A percentile compares a stretch with the other conserved stretches of the same genome.
These are phyloP conservation scores for Microcebus tavaratra DNA, from an alignment of 2,113 vertebrate species.

Conservation along the genomic window DNA sequence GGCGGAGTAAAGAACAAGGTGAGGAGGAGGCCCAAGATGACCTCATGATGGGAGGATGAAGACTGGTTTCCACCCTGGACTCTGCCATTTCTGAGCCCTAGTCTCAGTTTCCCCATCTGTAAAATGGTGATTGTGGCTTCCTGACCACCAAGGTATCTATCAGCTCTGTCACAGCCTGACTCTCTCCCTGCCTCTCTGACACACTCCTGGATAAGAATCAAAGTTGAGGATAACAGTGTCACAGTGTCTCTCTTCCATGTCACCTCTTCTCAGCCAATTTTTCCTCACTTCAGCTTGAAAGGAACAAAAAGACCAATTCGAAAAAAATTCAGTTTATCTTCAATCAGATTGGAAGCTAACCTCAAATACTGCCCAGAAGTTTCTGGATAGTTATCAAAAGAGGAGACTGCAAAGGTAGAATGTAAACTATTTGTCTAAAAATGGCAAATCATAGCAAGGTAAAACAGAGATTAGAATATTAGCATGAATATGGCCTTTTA, in stretches of 20 bases:
- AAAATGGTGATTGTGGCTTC: neutral
- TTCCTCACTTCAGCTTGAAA: neutral
- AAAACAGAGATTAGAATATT: neutral
- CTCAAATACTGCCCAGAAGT: neutral
- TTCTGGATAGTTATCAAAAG: neutral
- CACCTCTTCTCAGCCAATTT: neutral
- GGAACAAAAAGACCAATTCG: neutral
- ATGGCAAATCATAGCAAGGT: neutral
- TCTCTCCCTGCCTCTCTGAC: neutral
- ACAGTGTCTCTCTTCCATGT: neutral
- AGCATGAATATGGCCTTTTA: neutral
- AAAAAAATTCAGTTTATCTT: neutral
- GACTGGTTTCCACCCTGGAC: neutral
- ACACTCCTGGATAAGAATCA: neutral
- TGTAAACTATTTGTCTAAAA: neutral
- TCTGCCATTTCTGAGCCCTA: neutral
- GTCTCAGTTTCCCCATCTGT: neutral
- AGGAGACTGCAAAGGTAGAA: neutral
- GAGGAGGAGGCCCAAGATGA: rapidly evolving
- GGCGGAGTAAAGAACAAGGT: neutral
- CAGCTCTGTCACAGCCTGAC: rapidly evolving
- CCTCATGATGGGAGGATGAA: neutral
- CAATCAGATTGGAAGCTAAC: neutral
- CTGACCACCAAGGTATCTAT: neutral
- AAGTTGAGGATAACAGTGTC: neutral